Conservation (phyloP, 2,113 vertebrate species). For the Dunckerocampus dactyliophorus region DNA sequence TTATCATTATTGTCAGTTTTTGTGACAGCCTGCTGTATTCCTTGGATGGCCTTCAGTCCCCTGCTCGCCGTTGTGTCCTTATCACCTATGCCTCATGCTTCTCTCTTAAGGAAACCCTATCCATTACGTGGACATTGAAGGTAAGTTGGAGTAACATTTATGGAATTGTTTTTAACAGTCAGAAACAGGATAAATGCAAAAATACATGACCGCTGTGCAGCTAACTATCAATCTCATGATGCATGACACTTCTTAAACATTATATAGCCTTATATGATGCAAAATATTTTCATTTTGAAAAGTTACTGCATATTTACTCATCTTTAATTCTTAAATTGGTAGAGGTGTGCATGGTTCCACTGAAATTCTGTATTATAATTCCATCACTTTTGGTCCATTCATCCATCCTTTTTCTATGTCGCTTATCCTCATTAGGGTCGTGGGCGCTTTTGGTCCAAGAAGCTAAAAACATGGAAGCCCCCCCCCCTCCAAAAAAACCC, state of each 20-base stretch:
- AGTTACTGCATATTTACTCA: not conserved
- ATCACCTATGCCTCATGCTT: not conserved
- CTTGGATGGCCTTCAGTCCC: constrained; percentile 9
- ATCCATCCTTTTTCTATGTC: no score
- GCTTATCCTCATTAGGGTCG: no score
- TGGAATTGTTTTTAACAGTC: not conserved
- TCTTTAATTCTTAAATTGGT: not conserved
- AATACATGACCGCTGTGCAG: not conserved
- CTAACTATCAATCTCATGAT: not conserved
- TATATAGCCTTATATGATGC: not conserved
- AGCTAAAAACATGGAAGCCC: no score
- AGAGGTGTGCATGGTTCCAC: not conserved
- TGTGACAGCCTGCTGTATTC: constrained; percentile 4
- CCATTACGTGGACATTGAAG: not conserved
- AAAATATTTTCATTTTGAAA: not conserved
- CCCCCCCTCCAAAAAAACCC: no score
- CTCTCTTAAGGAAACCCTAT: not conserved
- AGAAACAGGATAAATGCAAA: not conserved
- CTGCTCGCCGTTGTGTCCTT: not conserved
- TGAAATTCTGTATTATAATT: not conserved
- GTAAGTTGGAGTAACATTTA: not conserved
- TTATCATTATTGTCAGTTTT: constrained; percentile 38
- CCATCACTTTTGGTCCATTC: no score
- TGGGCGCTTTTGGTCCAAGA: no score
- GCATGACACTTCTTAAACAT: not conserved